Conservation (phyloP, 2,888 invertebrate genomes). For the Osmoderma eremita region DNA sequence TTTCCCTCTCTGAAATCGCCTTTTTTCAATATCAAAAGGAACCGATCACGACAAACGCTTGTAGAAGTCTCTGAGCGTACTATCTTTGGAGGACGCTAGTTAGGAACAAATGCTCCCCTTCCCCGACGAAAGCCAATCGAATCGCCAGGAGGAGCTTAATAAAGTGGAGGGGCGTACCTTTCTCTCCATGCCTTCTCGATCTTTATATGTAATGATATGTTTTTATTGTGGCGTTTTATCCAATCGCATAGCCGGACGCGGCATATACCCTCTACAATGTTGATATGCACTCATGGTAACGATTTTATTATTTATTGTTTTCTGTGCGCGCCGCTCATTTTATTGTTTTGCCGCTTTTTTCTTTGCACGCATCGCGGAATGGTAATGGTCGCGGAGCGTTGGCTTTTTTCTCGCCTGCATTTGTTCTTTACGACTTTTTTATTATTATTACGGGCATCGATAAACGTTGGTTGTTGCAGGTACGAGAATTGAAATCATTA, state of each 20-base stretch:
- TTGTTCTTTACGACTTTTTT: constrained; percentile 8
- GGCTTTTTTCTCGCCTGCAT: constrained; percentile 6
- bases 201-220: constrained; percentile 59
- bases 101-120: constrained; percentile 34
- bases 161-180: constrained; percentile 58
- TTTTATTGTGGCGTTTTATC: constrained; percentile 61
- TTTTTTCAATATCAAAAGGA: constrained; percentile 33
- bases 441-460: neutral
- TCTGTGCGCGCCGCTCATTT: constrained; percentile 21
- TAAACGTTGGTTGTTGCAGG: too few relatives aligned
- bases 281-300: constrained; percentile 46
- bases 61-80: constrained; percentile 38
- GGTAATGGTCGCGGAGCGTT: constrained; percentile 12
- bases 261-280: constrained; percentile 51
- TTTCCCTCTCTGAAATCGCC: constrained; percentile 6
- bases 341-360: constrained; percentile 19
- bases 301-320: constrained; percentile 42
- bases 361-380: constrained; percentile 26
- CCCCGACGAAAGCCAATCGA: constrained; percentile 52
- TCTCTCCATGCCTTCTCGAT: constrained; percentile 47
- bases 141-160: constrained; percentile 58
- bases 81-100: constrained; percentile 35
- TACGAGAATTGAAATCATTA: too few relatives aligned
- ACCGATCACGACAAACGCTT: constrained; percentile 34
- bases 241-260: constrained; percentile 54